These are phyloP conservation scores for Podocnemis expansa DNA, from an alignment of 2,113 vertebrate species.

Conservation along the genomic window DNA sequence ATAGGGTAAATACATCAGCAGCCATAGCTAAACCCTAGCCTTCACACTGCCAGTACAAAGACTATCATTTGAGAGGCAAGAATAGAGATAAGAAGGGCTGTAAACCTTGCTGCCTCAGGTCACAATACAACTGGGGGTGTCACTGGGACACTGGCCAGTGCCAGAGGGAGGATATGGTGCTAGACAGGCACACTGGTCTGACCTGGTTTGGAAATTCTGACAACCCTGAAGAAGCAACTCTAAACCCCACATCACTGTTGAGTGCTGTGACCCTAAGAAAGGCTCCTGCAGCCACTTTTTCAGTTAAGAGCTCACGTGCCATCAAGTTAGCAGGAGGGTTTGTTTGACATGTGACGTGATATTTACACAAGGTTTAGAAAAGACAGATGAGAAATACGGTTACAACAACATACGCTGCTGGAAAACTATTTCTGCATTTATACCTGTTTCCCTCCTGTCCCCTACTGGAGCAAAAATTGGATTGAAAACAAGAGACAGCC, in stretches of 20 bases:
- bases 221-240: neutral
- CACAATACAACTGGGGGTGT: neutral
- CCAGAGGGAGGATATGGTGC: neutral
- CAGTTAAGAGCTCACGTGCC: neutral
- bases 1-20: neutral
- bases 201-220: neutral
- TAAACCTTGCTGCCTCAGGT: neutral
- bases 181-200: neutral
- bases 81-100: neutral
- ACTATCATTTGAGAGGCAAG: neutral
- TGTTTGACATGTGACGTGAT: neutral
- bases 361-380: neutral
- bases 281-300: neutral
- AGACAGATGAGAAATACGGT: neutral
- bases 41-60: neutral
- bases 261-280: neutral
- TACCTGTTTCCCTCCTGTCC: neutral
- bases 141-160: neutral
- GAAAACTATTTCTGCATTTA: neutral
- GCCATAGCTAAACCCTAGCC: neutral
- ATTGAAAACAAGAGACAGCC: neutral
- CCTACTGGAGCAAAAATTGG: neutral
- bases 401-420: neutral
- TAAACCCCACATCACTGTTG: neutral
- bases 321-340: neutral